Evolutionary conservation across 2,113 vertebrate genomes (phyloP), one percentile per base, ranked within the genome.

Genomic region (Bufo bufo): DNA sequence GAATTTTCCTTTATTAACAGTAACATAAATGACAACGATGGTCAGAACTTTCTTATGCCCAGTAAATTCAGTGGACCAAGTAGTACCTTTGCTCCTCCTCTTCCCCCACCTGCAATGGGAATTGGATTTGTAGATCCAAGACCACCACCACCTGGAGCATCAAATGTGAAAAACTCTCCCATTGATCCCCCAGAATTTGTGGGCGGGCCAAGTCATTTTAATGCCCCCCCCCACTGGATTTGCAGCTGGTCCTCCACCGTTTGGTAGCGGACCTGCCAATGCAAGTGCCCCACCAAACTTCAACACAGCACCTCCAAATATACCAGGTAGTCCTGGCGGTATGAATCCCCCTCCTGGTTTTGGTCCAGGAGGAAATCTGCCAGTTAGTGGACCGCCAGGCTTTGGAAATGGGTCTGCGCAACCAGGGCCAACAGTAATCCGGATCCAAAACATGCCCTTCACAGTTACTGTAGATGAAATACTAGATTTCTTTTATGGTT

Each of bases 401-500:
- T 96, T 97, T 94, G 94, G 86, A 82, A 93, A 94, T 87, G 96
- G 94, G 87, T 92, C 97, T 90, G 95, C 94, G 88, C 98, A 97
- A 90, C 94, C 96, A 69, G 96, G 95, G n/a, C 98, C 98, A 43
- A 98, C 96, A 54, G 95, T 99, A 87, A 98, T 99, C 88, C 98
- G 98, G 93, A 97, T 99, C 77, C 98, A 99, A 90, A 99, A 99
- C 91, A 99, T 99, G 97, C 98, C 98, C 23, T 99, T 99, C 90
- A 99, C 98, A 74, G 98, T 99, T 82, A 98, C 97, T 0, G 97
- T 98, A 85, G 98, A 99, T 92, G 98, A 99, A 93, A 99, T 99
- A 90, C 93, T 99, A 93, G 98, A 99, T 97, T 99, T 99, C 92
- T 99, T 99, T 92, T 99, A 99, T 84, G 98, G 98, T 61, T 99